phyloP scores from a whole-genome alignment of 2,888 invertebrate species.

The Rotaria socialis region DNA sequence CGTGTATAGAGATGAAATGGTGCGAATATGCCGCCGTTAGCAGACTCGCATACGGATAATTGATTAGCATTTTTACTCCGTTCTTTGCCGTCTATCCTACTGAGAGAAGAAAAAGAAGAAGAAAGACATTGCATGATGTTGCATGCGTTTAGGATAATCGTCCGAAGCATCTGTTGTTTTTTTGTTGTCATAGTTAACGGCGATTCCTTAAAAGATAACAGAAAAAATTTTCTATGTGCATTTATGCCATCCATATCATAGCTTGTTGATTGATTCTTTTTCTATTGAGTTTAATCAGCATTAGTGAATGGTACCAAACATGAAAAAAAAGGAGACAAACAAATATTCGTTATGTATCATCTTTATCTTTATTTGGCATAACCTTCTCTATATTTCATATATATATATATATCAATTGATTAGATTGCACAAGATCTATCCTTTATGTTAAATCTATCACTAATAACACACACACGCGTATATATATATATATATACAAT shows the following conservation, averaged over 20 bases:
- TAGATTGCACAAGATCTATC: neutral
- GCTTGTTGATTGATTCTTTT: neutral
- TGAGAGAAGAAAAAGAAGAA: neutral
- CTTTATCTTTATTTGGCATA: neutral
- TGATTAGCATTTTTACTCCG: neutral
- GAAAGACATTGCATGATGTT: neutral
- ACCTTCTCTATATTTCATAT: neutral
- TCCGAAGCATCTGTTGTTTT: neutral
- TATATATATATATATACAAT: neutral
- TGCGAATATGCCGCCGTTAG: neutral
- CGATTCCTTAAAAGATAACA: neutral
- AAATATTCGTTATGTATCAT: conserved; percentile 7
- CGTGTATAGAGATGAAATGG: neutral
- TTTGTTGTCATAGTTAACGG: neutral
- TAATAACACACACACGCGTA: neutral
- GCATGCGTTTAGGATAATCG: neutral
- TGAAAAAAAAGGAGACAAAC: neutral
- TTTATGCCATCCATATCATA: neutral
- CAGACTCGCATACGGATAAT: neutral
- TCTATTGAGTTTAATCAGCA: neutral
- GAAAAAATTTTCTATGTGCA: neutral
- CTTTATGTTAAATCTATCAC: neutral
- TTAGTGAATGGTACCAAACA: neutral
- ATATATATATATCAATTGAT: neutral
- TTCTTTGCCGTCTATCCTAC: neutral